A percentile compares a stretch with the other conserved stretches of the same genome.
These are phyloP conservation scores for Cottus gobio DNA, from an alignment of 2,113 vertebrate genomes.

Conservation along the genomic window DNA sequence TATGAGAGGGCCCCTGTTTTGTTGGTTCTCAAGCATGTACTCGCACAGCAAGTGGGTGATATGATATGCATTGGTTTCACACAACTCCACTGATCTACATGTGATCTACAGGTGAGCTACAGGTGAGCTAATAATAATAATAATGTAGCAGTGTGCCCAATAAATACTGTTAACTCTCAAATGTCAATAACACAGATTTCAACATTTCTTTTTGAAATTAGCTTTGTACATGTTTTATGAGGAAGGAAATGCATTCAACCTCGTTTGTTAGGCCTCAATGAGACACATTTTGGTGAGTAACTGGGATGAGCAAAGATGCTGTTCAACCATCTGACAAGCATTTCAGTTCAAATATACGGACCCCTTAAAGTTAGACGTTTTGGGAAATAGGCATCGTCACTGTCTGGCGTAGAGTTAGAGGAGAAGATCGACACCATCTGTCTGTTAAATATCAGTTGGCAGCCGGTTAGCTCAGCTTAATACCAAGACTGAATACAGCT, in stretches of 20 bases:
- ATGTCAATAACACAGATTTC: not conserved
- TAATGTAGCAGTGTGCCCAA: not conserved
- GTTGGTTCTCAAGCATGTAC: too few relatives aligned
- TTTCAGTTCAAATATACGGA: too few relatives aligned
- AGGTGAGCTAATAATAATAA: too few relatives aligned
- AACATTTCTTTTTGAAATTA: too few relatives aligned
- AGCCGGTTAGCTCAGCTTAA: too few relatives aligned
- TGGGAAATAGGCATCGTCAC: too few relatives aligned
- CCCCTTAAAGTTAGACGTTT: too few relatives aligned
- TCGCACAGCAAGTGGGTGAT: not conserved
- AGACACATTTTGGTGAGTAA: not conserved
- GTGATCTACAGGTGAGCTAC: not conserved
- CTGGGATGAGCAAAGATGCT: not conserved
- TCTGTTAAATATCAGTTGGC: not conserved
- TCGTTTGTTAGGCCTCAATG: not conserved
- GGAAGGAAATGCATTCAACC: too few relatives aligned
- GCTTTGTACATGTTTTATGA: too few relatives aligned
- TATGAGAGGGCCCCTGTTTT: not conserved
- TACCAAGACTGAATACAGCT: too few relatives aligned
- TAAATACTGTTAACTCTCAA: not conserved
- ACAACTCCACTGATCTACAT: not conserved
- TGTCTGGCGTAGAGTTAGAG: too few relatives aligned
- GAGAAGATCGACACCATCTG: too few relatives aligned
- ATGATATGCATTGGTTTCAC: not conserved
- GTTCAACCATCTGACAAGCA: not conserved